These are phyloP conservation scores for Sprattus sprattus DNA, from an alignment of 2,113 vertebrate species.

Conservation along the genomic window DNA sequence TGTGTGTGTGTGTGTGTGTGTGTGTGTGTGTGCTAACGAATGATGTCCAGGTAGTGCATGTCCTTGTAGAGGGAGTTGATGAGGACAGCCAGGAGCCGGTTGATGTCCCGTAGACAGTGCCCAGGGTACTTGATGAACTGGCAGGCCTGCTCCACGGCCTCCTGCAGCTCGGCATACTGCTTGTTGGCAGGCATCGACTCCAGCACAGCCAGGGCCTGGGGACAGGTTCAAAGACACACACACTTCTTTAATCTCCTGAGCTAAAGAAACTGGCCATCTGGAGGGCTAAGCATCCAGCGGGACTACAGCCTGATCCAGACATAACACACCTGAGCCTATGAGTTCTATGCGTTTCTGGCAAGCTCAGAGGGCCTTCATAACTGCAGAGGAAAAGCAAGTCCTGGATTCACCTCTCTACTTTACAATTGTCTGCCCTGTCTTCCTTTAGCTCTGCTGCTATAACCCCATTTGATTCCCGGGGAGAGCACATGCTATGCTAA, in stretches of 20 bases:
- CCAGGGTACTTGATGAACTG: constrained; percentile 87
- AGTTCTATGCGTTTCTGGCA: background rate
- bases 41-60: constrained; percentile 88
- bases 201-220: constrained; percentile 76
- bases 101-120: constrained; percentile 85
- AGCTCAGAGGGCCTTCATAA: background rate
- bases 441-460: background rate
- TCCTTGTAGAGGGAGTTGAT: constrained; percentile 87
- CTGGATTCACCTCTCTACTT: background rate
- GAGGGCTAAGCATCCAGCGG: background rate
- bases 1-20: background rate
- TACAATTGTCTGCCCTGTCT: background rate
- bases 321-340: background rate
- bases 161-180: constrained; percentile 86
- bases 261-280: background rate
- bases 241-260: constrained; percentile 1
- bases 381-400: too few relatives aligned
- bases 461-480: background rate
- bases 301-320: background rate
- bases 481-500: too few relatives aligned
- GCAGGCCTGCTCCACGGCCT: constrained; percentile 78
- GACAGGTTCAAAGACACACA: constrained; percentile 30
- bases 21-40: constrained; percentile 69
- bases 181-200: constrained; percentile 85
- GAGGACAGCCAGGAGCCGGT: constrained; percentile 83